phyloP scores from a whole-genome alignment of 2,113 vertebrate species.

The Psittacula cyanocephala region DNA sequence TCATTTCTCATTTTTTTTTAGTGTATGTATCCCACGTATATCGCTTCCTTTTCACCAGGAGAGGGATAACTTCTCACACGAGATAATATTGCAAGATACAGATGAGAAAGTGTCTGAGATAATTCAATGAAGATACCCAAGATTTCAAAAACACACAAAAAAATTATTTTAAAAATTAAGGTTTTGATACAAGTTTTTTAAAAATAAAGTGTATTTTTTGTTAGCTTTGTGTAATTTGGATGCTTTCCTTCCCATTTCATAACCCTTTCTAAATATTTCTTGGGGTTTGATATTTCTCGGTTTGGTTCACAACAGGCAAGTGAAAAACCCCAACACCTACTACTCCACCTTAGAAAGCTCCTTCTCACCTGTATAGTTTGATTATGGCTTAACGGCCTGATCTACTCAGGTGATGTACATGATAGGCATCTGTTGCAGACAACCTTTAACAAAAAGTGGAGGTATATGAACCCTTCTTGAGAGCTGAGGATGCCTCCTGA shows the following conservation, averaged over 20 bases:
- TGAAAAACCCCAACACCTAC: neutral
- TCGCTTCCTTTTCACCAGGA: neutral
- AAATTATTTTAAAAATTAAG: neutral
- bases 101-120: neutral
- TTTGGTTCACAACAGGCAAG: neutral
- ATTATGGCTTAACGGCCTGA: neutral
- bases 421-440: neutral
- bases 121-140: neutral
- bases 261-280: neutral
- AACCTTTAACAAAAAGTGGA: neutral
- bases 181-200: neutral
- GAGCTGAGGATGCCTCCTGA: neutral
- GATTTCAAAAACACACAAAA: neutral
- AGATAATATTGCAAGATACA: neutral
- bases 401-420: neutral
- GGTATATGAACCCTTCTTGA: neutral
- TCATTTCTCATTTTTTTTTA: neutral
- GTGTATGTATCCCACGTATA: neutral
- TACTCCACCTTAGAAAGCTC: neutral
- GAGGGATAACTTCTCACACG: neutral
- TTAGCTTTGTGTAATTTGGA: neutral
- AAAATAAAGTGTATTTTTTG: neutral
- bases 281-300: neutral
- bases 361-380: neutral
- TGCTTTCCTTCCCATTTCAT: neutral